A percentile compares a stretch with the other conserved stretches of the same genome.
These are phyloP conservation scores for Venturia canescens DNA, from an alignment of 1,140 invertebrate genomes.

Conservation along the genomic window DNA sequence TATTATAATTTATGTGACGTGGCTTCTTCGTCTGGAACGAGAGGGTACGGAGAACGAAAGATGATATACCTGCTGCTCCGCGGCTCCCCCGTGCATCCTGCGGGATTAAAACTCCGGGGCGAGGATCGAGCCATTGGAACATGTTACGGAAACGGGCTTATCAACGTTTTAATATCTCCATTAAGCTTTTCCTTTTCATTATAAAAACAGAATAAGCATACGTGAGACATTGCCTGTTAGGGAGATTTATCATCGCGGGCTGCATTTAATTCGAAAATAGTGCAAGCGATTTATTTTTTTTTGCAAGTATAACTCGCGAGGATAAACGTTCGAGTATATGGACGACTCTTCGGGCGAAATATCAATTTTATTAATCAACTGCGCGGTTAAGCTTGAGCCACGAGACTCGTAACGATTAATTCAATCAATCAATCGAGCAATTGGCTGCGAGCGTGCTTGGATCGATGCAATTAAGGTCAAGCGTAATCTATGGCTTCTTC, in stretches of 20 bases:
- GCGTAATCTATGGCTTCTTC: too few species aligned
- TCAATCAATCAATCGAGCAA: too few species aligned
- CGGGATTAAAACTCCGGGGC: slow-evolving; percentile 20
- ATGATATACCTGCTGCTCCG: slow-evolving; percentile 35
- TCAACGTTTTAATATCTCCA: slow-evolving; percentile 30
- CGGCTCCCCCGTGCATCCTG: too few species aligned
- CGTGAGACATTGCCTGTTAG: neutral
- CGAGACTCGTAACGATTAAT: too few species aligned
- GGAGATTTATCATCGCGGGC: too few species aligned
- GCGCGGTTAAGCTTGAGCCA: too few species aligned
- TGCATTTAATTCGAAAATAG: too few species aligned
- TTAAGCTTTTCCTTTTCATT: neutral
- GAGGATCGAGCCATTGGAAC: slow-evolving; percentile 18
- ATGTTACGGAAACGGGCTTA: slow-evolving; percentile 17
- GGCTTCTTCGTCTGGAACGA: slow-evolving; percentile 38
- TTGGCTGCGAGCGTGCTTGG: too few species aligned
- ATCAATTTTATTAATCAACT: neutral
- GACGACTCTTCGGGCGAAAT: neutral
- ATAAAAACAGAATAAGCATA: neutral
- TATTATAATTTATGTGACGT: slow-evolving; percentile 37
- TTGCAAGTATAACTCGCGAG: too few species aligned
- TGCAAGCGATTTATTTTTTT: too few species aligned
- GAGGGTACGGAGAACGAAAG: slow-evolving; percentile 32
- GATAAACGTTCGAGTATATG: too few species aligned
- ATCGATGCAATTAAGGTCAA: too few species aligned